These are phyloP conservation scores for Columba janthina DNA, from an alignment of 2,113 vertebrate species.

Conservation along the genomic window DNA sequence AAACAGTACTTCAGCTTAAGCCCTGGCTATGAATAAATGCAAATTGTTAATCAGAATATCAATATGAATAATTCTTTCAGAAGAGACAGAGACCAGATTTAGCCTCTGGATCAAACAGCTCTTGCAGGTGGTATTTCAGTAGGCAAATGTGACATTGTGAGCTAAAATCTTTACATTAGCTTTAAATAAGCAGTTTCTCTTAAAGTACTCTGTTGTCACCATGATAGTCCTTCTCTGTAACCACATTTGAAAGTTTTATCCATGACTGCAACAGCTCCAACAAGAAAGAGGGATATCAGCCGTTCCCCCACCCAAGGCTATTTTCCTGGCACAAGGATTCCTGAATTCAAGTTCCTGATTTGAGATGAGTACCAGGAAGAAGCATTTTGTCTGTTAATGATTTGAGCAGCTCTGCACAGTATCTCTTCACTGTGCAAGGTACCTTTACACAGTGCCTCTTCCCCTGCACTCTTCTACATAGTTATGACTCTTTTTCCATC, in stretches of 20 bases:
- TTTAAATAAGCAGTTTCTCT: not conserved
- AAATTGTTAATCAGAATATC: not conserved
- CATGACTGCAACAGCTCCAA: not conserved
- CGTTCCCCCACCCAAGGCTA: fast-evolving
- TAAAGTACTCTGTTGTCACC: not conserved
- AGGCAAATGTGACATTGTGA: not conserved
- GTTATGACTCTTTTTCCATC: not conserved
- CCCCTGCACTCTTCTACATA: not conserved
- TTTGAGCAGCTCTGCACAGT: not conserved
- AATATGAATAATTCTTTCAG: not conserved
- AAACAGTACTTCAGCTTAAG: not conserved
- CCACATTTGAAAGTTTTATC: not conserved
- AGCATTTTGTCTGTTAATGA: not conserved
- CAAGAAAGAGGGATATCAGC: not conserved
- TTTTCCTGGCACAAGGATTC: not conserved
- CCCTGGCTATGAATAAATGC: not conserved
- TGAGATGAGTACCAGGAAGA: not conserved
- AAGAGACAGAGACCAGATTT: not conserved
- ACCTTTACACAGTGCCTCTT: not conserved
- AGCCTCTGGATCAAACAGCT: not conserved
- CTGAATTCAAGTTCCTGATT: not conserved
- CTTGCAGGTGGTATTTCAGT: not conserved
- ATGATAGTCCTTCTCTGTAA: not conserved
- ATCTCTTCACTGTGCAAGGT: not conserved
- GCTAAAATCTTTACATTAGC: not conserved